phyloP scores from a whole-genome alignment of 2,888 invertebrate species.

The Phyllotreta cruciferae region DNA sequence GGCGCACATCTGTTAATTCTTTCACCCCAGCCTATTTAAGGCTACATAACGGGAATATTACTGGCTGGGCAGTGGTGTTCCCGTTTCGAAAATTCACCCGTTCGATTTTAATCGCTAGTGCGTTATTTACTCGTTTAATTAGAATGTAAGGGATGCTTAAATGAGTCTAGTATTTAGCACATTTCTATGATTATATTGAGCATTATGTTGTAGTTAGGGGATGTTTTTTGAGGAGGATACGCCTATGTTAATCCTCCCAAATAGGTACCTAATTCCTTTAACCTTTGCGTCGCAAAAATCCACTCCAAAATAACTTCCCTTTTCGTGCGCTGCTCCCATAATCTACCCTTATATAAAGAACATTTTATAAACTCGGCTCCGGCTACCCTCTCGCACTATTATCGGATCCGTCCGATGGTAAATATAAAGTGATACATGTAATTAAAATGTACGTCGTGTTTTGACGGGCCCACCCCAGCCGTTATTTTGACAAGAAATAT shows the following conservation, averaged over 20 bases:
- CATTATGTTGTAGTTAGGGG: no score
- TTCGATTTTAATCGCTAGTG: background rate
- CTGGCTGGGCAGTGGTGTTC: background rate
- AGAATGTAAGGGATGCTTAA: no score
- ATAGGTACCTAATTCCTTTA: slow-evolving; percentile 15
- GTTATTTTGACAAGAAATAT: slow-evolving; percentile 41
- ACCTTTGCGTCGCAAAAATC: slow-evolving; percentile 21
- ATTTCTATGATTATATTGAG: no score
- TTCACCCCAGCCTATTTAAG: slow-evolving; percentile 55
- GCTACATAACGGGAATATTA: slow-evolving; percentile 48
- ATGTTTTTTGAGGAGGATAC: background rate
- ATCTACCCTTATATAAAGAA: slow-evolving; percentile 18
- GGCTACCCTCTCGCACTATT: slow-evolving; percentile 5
- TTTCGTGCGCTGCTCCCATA: slow-evolving; percentile 9
- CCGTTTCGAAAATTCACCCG: background rate
- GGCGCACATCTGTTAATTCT: slow-evolving; percentile 62
- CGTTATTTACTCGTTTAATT: no score
- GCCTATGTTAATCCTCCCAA: slow-evolving; percentile 22
- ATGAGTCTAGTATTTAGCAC: background rate
- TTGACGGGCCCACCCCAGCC: slow-evolving; percentile 53
- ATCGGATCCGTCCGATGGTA: slow-evolving; percentile 38
- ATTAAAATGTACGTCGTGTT: slow-evolving; percentile 60
- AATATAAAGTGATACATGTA: slow-evolving; percentile 55
- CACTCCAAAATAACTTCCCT: slow-evolving; percentile 16
- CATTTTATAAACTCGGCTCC: slow-evolving; percentile 11